Percentiles rank a stretch among this genome's conserved stretches.
Evolutionary conservation across 1,140 invertebrate species (phyloP).

Genomic region (Stegodyphus mimosarum): DNA sequence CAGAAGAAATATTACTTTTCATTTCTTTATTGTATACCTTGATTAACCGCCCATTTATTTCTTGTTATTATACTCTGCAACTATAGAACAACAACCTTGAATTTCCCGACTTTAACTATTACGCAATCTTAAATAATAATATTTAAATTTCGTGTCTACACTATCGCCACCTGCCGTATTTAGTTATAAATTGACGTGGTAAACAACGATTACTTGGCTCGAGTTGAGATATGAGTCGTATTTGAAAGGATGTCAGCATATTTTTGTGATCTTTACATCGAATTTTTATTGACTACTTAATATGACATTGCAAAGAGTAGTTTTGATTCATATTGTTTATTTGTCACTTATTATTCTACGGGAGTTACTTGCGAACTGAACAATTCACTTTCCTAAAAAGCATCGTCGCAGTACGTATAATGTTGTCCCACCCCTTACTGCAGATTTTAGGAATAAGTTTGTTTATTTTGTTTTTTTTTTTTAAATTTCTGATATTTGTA

Average conservation of each 20-base stretch:
- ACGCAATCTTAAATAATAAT: too few relatives aligned
- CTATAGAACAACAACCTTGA: too few relatives aligned
- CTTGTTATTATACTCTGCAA: too few relatives aligned
- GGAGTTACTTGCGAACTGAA: too few relatives aligned
- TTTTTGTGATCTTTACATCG: slow-evolving; percentile 5
- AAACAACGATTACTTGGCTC: slow-evolving; percentile 47
- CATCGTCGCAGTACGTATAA: slow-evolving; percentile 53
- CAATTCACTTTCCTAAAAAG: neutral
- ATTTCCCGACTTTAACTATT: too few relatives aligned
- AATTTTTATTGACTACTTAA: neutral
- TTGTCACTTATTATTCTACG: too few relatives aligned
- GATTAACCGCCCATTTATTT: too few relatives aligned
- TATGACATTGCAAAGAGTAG: too few relatives aligned
- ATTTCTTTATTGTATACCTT: too few relatives aligned
- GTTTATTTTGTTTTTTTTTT: slow-evolving; percentile 16
- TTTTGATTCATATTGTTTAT: too few relatives aligned
- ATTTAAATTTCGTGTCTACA: neutral
- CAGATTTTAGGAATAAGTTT: slow-evolving; percentile 13
- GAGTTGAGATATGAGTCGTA: slow-evolving; percentile 12
- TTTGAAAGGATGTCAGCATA: slow-evolving; percentile 46
- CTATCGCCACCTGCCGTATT: slow-evolving; percentile 48
- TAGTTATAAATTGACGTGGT: slow-evolving; percentile 55
- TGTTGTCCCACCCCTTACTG: slow-evolving; percentile 49
- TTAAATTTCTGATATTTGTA: neutral
- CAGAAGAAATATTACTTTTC: too few relatives aligned